These are phyloP conservation scores for Lasioglossum calceatum DNA, from an alignment of 2,888 invertebrate species.

Conservation along the genomic window DNA sequence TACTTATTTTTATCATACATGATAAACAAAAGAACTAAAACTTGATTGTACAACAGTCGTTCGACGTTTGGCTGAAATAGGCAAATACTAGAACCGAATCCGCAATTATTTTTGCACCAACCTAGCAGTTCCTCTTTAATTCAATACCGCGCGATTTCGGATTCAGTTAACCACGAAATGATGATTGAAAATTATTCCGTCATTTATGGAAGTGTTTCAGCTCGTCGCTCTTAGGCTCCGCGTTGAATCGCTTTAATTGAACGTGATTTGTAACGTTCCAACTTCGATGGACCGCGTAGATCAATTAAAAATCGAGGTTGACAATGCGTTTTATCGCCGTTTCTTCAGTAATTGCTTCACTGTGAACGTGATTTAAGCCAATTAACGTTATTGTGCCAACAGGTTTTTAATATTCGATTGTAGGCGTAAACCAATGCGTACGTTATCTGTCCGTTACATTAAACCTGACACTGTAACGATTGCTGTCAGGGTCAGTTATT, in stretches of 20 bases:
- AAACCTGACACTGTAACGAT: background rate
- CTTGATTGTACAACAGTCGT: no score
- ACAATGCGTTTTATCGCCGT: background rate
- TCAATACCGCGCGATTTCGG: constrained; percentile 21
- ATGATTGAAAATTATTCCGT: constrained; percentile 22
- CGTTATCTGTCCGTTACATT: background rate
- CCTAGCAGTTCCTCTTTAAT: background rate
- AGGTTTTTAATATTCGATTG: constrained; percentile 12
- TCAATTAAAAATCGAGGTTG: constrained; percentile 5
- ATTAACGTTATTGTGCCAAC: background rate
- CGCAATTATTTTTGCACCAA: background rate
- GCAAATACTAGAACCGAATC: background rate
- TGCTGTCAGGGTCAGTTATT: background rate
- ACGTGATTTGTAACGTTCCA: background rate
- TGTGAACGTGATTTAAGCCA: background rate
- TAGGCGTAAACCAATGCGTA: background rate
- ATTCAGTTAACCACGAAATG: constrained; percentile 9
- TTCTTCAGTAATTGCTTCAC: background rate
- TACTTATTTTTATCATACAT: no score
- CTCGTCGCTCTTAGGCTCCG: background rate
- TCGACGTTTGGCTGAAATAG: no score
- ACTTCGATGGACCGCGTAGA: constrained; percentile 9
- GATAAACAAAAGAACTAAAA: no score
- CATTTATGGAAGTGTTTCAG: constrained; percentile 17
- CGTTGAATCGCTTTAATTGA: constrained; percentile 16